These are phyloP conservation scores for Musca vetustissima DNA, from an alignment of 1,140 invertebrate genomes.

Conservation along the genomic window DNA sequence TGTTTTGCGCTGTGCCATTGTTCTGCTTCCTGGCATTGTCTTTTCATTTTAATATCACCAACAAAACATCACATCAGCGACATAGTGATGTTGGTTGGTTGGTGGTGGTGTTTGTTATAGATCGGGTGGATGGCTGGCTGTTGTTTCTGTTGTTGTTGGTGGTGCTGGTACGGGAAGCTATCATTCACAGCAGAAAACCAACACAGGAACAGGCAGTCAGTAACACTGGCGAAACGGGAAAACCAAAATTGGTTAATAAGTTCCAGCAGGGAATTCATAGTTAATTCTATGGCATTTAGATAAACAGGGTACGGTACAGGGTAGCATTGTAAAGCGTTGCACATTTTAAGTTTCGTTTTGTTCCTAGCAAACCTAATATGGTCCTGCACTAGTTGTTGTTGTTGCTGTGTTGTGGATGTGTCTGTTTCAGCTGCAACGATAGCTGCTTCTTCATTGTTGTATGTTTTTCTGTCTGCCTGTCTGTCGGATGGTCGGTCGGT, in stretches of 20 bases:
- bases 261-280: conserved; percentile 16
- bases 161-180: too few relatives aligned
- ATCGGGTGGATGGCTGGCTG: too few relatives aligned
- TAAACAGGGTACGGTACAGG: not conserved
- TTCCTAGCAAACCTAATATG: conserved; percentile 1
- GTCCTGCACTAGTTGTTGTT: conserved; percentile 12
- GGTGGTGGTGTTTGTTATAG: too few relatives aligned
- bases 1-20: too few relatives aligned
- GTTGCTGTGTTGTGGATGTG: not conserved
- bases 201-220: too few relatives aligned
- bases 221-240: not conserved
- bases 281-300: conserved; percentile 14
- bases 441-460: not conserved
- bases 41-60: too few relatives aligned
- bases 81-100: too few relatives aligned
- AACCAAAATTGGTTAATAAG: conserved; percentile 15
- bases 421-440: not conserved
- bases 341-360: conserved; percentile 12
- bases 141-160: too few relatives aligned
- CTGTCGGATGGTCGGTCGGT: too few relatives aligned
- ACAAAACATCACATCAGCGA: too few relatives aligned
- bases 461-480: not conserved
- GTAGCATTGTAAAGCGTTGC: conserved; percentile 8
- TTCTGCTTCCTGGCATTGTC: too few relatives aligned
- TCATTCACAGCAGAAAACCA: too few relatives aligned